phyloP scores from a whole-genome alignment of 2,888 invertebrate species.

The Graphium colonna region DNA sequence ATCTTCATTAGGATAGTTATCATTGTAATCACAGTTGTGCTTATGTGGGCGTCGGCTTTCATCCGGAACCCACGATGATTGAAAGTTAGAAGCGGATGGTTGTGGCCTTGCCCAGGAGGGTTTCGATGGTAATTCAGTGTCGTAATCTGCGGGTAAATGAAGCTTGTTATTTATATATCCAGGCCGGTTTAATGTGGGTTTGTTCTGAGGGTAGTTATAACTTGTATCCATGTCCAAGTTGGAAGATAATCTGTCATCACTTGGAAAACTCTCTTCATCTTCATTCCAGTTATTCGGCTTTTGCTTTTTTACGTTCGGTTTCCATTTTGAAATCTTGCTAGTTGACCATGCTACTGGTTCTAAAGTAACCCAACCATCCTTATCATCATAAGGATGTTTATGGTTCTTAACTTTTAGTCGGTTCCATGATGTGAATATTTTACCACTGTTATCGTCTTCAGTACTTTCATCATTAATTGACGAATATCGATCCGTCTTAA shows the following conservation, averaged over 20 bases:
- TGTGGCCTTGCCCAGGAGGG: slow-evolving; percentile 63
- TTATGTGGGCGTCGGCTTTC: slow-evolving; percentile 64
- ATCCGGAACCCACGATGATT: slow-evolving; percentile 62
- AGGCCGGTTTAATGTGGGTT: slow-evolving; percentile 54
- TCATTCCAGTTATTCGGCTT: slow-evolving; percentile 69
- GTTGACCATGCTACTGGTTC: slow-evolving; percentile 90
- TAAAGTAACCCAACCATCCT: slow-evolving; percentile 88
- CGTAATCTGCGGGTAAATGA: slow-evolving; percentile 55
- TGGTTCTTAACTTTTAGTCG: slow-evolving; percentile 76
- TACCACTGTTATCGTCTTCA: slow-evolving; percentile 49
- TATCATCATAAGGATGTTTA: slow-evolving; percentile 83
- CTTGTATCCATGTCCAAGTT: slow-evolving; percentile 48
- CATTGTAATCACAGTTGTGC: slow-evolving; percentile 66
- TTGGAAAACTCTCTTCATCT: slow-evolving; percentile 51
- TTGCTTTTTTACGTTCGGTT: slow-evolving; percentile 81
- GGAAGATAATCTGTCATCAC: slow-evolving; percentile 39
- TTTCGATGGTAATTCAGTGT: slow-evolving; percentile 61
- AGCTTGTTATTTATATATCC: slow-evolving; percentile 64
- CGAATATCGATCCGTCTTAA: slow-evolving; percentile 45
- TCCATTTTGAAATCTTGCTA: slow-evolving; percentile 90
- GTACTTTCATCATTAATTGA: slow-evolving; percentile 37
- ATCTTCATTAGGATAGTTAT: slow-evolving; percentile 51
- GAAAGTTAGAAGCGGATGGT: slow-evolving; percentile 44
- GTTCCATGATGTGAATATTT: slow-evolving; percentile 73
- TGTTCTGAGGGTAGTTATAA: slow-evolving; percentile 56